Conservation (phyloP, 1,140 invertebrate genomes). For the Xylocopa sonorina region DNA sequence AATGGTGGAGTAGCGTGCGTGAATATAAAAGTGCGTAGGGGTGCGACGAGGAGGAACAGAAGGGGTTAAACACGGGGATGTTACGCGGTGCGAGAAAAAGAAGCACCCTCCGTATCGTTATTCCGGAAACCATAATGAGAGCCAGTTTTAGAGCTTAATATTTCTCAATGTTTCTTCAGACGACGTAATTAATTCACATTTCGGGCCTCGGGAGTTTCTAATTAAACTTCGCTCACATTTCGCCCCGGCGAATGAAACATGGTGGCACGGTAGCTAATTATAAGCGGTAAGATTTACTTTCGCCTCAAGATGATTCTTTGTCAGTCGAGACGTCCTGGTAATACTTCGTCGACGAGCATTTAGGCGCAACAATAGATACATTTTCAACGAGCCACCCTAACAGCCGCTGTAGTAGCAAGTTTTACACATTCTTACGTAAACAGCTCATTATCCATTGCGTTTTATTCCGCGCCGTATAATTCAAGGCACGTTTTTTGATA, state of each 20-base stretch:
- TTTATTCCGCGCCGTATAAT: background rate
- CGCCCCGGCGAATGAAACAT: background rate
- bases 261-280: background rate
- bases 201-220: conserved; percentile 46
- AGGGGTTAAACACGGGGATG: background rate
- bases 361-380: background rate
- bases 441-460: background rate
- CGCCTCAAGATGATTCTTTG: conserved; percentile 35
- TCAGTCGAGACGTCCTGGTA: background rate
- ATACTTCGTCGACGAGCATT: background rate
- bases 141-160: conserved; percentile 56
- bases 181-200: conserved; percentile 62
- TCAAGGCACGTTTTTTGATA: no score
- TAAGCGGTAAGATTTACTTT: no score
- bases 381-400: no score
- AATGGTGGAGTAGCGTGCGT: no score
- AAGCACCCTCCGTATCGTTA: background rate
- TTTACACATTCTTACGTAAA: no score
- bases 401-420: background rate
- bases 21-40: no score
- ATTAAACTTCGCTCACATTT: conserved; percentile 58
- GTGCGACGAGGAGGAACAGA: background rate
- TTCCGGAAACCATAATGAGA: background rate
- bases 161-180: conserved; percentile 53
- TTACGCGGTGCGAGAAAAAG: background rate